These are phyloP conservation scores for Crocidura indochinensis DNA, from an alignment of 2,797 vertebrate genomes.

Conservation along the genomic window DNA sequence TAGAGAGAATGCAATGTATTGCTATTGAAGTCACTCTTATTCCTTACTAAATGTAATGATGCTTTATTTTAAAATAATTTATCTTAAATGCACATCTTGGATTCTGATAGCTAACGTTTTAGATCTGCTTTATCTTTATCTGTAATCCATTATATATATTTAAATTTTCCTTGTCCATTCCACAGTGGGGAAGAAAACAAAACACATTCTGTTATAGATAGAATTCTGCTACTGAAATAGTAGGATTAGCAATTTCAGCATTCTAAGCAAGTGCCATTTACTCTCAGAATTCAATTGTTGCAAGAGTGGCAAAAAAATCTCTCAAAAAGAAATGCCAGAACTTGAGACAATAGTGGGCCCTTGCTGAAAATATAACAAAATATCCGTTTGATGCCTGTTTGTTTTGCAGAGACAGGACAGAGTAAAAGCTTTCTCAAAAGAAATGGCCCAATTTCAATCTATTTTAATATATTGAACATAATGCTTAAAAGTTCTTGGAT, in stretches of 20 bases:
- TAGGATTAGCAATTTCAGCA: conserved; percentile 12
- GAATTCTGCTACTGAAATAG: neutral
- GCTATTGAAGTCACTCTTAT: neutral
- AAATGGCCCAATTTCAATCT: conserved; percentile 15
- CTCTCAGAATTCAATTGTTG: neutral
- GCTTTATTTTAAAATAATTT: conserved; percentile 29
- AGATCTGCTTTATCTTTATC: neutral
- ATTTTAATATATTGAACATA: neutral
- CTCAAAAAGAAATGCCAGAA: neutral
- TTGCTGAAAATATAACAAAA: neutral
- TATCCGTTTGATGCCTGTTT: conserved; percentile 13
- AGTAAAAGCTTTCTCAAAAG: conserved; percentile 39
- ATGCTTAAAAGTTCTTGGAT: neutral
- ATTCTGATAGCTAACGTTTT: conserved; percentile 41
- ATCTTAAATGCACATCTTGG: neutral
- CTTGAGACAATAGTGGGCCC: neutral
- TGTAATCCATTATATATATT: neutral
- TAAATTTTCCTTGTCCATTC: conserved; percentile 25
- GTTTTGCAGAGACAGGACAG: neutral
- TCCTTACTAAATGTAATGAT: neutral
- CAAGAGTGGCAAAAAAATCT: neutral
- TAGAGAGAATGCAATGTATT: too few relatives aligned
- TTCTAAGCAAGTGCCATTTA: neutral
- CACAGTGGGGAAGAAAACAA: neutral
- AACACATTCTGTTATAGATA: neutral